Evolutionary conservation across 1,140 invertebrate genomes (phyloP), one percentile per base, ranked within the genome.

Genomic region (Leptinotarsa defecta): DNA sequence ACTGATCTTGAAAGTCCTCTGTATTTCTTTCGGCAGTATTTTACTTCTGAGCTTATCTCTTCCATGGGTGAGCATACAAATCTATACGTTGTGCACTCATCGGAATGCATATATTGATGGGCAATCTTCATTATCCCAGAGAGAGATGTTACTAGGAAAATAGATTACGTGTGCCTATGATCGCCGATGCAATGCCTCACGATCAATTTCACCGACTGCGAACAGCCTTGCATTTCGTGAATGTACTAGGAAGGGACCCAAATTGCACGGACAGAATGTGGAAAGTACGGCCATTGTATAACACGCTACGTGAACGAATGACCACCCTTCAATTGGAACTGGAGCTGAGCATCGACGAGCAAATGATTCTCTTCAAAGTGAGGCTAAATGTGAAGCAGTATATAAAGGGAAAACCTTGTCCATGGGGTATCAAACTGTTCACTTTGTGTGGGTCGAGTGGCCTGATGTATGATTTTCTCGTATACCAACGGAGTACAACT

Each of bases 71-170:
- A 24, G 24, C 24, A 24, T 24, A 24, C 24, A 4, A 24, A 24
- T 24, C 24, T 24, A 5, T 24, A 24, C 24, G 24, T 24, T 24
- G 24, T 24, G 0, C 24, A 22, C 64, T 64, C 64, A 34, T 63
- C 22, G 52, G 71, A 8, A 73, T 73, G 3, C 61, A 64, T 43
- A 64, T 73, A 19, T 63, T 73, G 61, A 73, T 73, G 62, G 61
- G 71, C 22, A 73, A 64, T 65, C 24, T 63, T 43, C 71, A 73
- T 63, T 73, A 73, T 24, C 71, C 52, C 13, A 64, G 52, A 24
- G 17, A 67, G 17, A 34, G 57, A 24, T 73, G 57, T 57, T 73
- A 64, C 61, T 73, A 20, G 61, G 13, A 62, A 20, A 5, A 20
- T 8, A n/a, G 64, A 27, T 63, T 73, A 19, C 19, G 17, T 19